phyloP scores from a whole-genome alignment of 2,888 invertebrate species.

The Trichopoda pennipes region DNA sequence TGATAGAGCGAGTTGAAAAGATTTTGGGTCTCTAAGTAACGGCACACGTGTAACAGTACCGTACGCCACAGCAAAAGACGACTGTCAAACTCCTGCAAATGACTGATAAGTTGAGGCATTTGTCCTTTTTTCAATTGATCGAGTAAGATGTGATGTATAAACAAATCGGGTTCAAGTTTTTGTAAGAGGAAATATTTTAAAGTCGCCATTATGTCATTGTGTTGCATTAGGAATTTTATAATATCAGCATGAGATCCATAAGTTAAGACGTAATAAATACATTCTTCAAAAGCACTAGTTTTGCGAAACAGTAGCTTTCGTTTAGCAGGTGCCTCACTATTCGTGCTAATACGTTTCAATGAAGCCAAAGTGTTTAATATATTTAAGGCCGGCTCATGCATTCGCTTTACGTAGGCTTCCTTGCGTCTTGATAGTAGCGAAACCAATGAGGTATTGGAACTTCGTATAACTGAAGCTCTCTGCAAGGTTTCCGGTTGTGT shows the following conservation, averaged over 20 bases:
- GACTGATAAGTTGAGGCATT: conserved; percentile 84
- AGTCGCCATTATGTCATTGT: conserved; percentile 86
- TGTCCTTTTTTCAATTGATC: conserved; percentile 85
- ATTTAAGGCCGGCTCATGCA: conserved; percentile 84
- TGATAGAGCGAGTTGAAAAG: conserved; percentile 88
- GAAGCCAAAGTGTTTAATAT: conserved; percentile 84
- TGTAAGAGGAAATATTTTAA: conserved; percentile 87
- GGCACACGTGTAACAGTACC: conserved; percentile 86
- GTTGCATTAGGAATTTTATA: conserved; percentile 88
- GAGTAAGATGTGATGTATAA: conserved; percentile 87
- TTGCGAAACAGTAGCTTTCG: conserved; percentile 74
- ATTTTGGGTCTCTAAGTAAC: conserved; percentile 86
- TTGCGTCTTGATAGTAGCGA: conserved; percentile 80
- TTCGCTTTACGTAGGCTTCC: conserved; percentile 81
- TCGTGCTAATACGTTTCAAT: conserved; percentile 82
- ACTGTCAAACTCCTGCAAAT: conserved; percentile 85
- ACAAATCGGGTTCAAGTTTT: conserved; percentile 85
- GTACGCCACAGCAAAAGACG: conserved; percentile 87
- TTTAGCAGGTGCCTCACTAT: conserved; percentile 66
- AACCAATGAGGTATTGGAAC: conserved; percentile 77
- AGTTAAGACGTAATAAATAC: conserved; percentile 89
- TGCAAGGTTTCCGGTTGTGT: conserved; percentile 77
- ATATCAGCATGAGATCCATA: conserved; percentile 90
- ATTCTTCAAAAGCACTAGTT: conserved; percentile 87
- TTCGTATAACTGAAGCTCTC: conserved; percentile 78